Evolutionary conservation across 1,140 invertebrate species (phyloP).

Genomic region (Phymorhynchus buccinoides): DNA sequence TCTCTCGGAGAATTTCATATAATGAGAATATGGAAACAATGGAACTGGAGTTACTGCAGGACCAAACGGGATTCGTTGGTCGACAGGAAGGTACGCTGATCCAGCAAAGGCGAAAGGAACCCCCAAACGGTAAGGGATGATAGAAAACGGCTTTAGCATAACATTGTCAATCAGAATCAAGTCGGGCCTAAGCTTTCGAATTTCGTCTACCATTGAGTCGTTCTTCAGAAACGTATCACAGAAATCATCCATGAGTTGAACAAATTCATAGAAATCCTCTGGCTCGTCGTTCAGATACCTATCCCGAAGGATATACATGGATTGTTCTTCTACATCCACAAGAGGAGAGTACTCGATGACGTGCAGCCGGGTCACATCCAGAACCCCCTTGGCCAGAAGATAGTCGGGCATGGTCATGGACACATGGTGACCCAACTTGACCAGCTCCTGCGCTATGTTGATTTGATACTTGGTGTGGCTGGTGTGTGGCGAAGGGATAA

Average conservation of each 20-base stretch:
- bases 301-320: not conserved
- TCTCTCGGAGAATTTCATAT: slow-evolving; percentile 4
- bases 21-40: not conserved
- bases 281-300: not conserved
- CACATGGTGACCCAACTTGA: slow-evolving; percentile 35
- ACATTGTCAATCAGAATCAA: slow-evolving; percentile 34
- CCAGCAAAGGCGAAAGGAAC: slow-evolving; percentile 41
- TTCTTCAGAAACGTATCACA: slow-evolving; percentile 21
- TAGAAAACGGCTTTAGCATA: slow-evolving; percentile 4
- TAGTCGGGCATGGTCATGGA: slow-evolving; percentile 28
- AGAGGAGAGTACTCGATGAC: not conserved
- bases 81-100: not conserved
- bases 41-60: slow-evolving; percentile 14
- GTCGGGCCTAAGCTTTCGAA: slow-evolving; percentile 28
- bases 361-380: slow-evolving; percentile 5
- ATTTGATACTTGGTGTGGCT: slow-evolving; percentile 36
- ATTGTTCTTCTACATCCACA: not conserved
- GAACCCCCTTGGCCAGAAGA: slow-evolving; percentile 8
- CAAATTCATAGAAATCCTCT: not conserved
- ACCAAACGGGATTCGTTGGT: slow-evolving; percentile 2
- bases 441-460: slow-evolving; percentile 37
- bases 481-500: slow-evolving; percentile 23
- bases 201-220: not conserved
- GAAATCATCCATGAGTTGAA: not conserved
- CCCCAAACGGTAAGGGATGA: slow-evolving; percentile 44